A percentile compares a stretch with the other conserved stretches of the same genome.
Evolutionary conservation across 2,888 invertebrate species (phyloP).

Genomic region (Ligdia adustata): DNA sequence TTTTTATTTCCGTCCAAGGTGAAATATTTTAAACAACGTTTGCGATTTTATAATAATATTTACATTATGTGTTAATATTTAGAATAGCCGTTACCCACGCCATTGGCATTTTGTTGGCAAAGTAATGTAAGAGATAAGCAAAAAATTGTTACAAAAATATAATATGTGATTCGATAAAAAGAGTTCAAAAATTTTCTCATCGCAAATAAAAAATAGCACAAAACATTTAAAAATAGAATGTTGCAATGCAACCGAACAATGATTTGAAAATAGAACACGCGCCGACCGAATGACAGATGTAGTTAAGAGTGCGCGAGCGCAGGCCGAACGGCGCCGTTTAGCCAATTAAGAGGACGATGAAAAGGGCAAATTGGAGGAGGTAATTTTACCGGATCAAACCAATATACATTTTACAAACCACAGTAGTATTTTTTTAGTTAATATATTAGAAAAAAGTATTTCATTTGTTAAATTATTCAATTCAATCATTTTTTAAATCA

Average conservation of each 20-base stretch:
- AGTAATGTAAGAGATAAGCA: too few species aligned
- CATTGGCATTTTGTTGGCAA: too few species aligned
- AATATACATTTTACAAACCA: not conserved
- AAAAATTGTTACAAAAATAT: too few species aligned
- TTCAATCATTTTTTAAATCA: not conserved
- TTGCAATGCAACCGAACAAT: conserved; percentile 33
- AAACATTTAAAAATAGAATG: conserved; percentile 24
- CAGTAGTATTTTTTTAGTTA: not conserved
- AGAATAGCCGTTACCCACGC: too few species aligned
- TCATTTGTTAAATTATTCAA: not conserved
- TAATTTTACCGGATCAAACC: conserved; percentile 45
- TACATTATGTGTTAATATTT: not conserved
- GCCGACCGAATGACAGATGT: conserved; percentile 48
- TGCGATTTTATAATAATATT: not conserved
- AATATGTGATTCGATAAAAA: too few species aligned
- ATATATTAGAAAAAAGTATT: not conserved
- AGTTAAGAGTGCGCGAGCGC: conserved; percentile 41
- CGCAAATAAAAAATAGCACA: too few species aligned
- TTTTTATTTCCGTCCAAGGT: conserved; percentile 1
- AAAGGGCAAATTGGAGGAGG: conserved; percentile 56
- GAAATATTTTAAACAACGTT: conserved; percentile 3
- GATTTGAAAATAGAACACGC: conserved; percentile 62
- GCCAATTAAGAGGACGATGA: conserved; percentile 58
- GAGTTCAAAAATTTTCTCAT: too few species aligned
- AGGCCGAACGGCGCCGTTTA: conserved; percentile 57